A percentile compares a stretch with the other conserved stretches of the same genome.
phyloP scores from a whole-genome alignment of 2,888 invertebrate species.

The Erynnis tages region DNA sequence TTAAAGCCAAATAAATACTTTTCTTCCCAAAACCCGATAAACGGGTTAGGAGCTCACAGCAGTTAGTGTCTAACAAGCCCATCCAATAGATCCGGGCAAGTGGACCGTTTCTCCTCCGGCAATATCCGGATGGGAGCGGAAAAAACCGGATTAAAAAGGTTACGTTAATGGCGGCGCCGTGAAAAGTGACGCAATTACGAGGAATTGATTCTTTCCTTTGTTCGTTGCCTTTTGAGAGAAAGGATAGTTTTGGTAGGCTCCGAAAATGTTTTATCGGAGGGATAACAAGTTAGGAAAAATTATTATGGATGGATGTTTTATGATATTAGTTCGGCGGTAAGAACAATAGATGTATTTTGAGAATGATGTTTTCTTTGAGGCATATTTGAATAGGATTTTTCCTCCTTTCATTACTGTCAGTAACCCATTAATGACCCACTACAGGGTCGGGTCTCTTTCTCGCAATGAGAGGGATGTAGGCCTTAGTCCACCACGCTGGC shows the following conservation, averaged over 20 bases:
- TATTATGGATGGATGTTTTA: too few relatives aligned
- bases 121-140: slow-evolving; percentile 67
- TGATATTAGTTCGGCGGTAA: too few relatives aligned
- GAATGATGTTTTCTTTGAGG: too few relatives aligned
- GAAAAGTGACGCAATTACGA: slow-evolving; percentile 74
- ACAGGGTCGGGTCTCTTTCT: too few relatives aligned
- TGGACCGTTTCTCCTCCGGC: slow-evolving; percentile 65
- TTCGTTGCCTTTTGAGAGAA: slow-evolving; percentile 36
- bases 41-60: slow-evolving; percentile 63
- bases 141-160: slow-evolving; percentile 72
- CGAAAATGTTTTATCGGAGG: background rate
- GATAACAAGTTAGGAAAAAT: too few relatives aligned
- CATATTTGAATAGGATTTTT: too few relatives aligned
- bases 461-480: too few relatives aligned
- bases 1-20: slow-evolving; percentile 37
- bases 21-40: slow-evolving; percentile 50
- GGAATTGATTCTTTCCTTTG: slow-evolving; percentile 55
- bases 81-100: slow-evolving; percentile 70
- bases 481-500: too few relatives aligned
- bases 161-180: slow-evolving; percentile 63
- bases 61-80: slow-evolving; percentile 62
- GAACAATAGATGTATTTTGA: too few relatives aligned
- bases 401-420: too few relatives aligned
- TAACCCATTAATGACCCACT: too few relatives aligned
- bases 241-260: background rate